Evolutionary conservation across 2,113 vertebrate genomes (phyloP).

Genomic region (Cebidichthys violaceus): DNA sequence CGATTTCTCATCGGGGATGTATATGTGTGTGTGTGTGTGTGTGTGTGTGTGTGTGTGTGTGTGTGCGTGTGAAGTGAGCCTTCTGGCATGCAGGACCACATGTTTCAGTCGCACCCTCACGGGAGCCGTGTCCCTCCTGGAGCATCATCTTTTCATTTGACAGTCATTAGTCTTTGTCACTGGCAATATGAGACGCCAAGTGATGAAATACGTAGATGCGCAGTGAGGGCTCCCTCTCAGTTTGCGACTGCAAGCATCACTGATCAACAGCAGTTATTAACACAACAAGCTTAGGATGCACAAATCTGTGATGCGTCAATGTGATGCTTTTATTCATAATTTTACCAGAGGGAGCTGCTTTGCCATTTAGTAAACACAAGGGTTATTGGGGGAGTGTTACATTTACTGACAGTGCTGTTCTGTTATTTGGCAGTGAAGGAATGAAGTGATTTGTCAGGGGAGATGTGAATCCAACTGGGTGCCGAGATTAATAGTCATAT

Average conservation of each 20-base stretch:
- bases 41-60: conserved; percentile 11
- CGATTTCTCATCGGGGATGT: conserved; percentile 17
- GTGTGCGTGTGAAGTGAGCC: background rate
- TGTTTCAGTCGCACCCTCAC: conserved; percentile 17
- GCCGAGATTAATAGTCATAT: conserved; percentile 44
- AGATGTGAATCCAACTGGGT: conserved; percentile 33
- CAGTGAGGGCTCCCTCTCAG: background rate
- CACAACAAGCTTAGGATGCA: conserved; percentile 46
- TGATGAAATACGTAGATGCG: background rate
- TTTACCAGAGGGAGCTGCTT: conserved; percentile 50
- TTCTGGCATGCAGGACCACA: background rate
- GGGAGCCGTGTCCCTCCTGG: conserved; percentile 21
- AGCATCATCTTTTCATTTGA: conserved; percentile 46
- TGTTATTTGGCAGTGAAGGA: conserved; percentile 43
- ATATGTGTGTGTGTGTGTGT: background rate
- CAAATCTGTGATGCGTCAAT: conserved; percentile 32
- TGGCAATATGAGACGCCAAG: background rate
- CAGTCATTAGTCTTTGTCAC: conserved; percentile 57
- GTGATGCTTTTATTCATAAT: conserved; percentile 52
- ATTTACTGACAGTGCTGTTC: conserved; percentile 45
- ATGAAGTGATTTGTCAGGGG: conserved; percentile 57
- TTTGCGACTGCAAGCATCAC: conserved; percentile 21
- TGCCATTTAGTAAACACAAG: conserved; percentile 48
- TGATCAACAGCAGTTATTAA: conserved; percentile 38
- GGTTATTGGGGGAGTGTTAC: conserved; percentile 45